phyloP scores from a whole-genome alignment of 2,888 invertebrate genomes.

The Andricus curvator region DNA sequence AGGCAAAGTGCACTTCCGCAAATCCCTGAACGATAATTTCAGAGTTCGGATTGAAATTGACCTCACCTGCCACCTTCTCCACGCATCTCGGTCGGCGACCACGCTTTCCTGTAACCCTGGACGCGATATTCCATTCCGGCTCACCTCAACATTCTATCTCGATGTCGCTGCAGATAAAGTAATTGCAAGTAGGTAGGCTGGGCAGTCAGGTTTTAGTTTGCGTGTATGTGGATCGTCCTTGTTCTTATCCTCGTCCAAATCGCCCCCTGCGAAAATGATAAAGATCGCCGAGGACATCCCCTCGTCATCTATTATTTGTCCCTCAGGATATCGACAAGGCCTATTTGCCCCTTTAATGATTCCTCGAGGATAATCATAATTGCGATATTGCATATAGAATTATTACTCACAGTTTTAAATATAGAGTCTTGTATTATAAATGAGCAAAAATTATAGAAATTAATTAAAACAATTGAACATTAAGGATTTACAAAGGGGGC shows the following conservation, averaged over 20 bases:
- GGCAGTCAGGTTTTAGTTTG: constrained; percentile 19
- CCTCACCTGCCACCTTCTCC: constrained; percentile 31
- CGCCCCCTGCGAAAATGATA: constrained; percentile 16
- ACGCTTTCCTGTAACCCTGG: constrained; percentile 63
- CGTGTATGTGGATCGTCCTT: constrained; percentile 48
- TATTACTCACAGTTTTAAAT: background rate
- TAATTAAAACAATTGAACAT: background rate
- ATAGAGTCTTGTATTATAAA: background rate
- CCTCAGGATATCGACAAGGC: background rate
- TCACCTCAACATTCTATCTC: constrained; percentile 69
- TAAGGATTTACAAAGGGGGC: background rate
- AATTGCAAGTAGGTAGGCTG: constrained; percentile 5
- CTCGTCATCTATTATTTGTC: constrained; percentile 9
- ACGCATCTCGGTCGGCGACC: constrained; percentile 9
- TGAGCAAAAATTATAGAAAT: background rate
- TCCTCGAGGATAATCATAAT: background rate
- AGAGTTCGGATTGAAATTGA: constrained; percentile 17
- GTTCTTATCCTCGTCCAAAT: constrained; percentile 48
- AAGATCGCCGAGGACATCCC: constrained; percentile 5
- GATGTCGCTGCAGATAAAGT: constrained; percentile 61
- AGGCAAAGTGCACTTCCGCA: constrained; percentile 5
- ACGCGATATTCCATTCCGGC: constrained; percentile 68
- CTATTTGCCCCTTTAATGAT: constrained; percentile 12
- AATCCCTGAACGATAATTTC: constrained; percentile 21
- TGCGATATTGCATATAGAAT: background rate